These are phyloP conservation scores for Stegostoma tigrinum DNA, from an alignment of 2,113 vertebrate genomes.

Conservation along the genomic window DNA sequence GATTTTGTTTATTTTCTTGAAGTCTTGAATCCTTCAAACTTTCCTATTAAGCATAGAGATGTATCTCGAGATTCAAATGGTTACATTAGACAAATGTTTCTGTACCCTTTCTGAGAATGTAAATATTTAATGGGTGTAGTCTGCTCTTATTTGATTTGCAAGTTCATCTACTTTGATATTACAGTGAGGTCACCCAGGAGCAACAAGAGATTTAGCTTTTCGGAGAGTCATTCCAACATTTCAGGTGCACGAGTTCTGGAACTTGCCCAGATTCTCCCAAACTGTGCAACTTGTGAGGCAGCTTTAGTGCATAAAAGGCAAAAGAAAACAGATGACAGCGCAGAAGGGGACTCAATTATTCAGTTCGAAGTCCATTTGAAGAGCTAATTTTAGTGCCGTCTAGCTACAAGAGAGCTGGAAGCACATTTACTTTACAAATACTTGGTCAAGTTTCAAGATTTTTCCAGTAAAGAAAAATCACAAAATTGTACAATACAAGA, in stretches of 20 bases:
- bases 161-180: conserved; percentile 10
- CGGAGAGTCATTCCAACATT: neutral
- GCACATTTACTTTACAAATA: neutral
- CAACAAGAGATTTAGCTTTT: neutral
- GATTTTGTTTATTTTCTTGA: neutral
- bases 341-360: neutral
- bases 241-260: neutral
- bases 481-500: neutral
- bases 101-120: conserved; percentile 14
- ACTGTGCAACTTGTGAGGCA: neutral
- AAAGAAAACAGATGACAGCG: neutral
- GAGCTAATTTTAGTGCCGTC: conserved; percentile 9
- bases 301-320: conserved; percentile 12
- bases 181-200: neutral
- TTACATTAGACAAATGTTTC: conserved; percentile 15
- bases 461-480: conserved; percentile 1
- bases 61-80: neutral
- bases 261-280: neutral
- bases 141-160: conserved; percentile 13
- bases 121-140: conserved; percentile 27
- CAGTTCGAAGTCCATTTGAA: neutral
- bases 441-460: conserved; percentile 10
- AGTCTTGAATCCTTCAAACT: neutral
- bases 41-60: neutral
- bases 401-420: neutral